Percentiles rank a stretch among this genome's conserved stretches.
Evolutionary conservation across 2,888 invertebrate genomes (phyloP).

Genomic region (Tinea trinotella): DNA sequence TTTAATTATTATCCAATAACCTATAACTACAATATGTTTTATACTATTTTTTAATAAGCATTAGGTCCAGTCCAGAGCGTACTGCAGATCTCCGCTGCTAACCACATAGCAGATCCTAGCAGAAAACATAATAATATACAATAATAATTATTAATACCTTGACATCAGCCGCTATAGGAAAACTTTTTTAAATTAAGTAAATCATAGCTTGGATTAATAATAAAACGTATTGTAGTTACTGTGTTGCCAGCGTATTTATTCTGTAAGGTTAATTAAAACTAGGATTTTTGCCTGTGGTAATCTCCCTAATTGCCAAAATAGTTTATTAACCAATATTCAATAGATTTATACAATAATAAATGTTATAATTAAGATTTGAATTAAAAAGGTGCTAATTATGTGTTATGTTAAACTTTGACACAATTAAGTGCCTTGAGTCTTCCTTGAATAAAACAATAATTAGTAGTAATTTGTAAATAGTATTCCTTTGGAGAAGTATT

Average conservation of each 20-base stretch:
- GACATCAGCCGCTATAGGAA: no score
- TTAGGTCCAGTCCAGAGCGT: no score
- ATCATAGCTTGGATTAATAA: no score
- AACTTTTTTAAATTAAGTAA: no score
- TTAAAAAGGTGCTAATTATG: slow-evolving; percentile 27
- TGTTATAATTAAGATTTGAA: slow-evolving; percentile 20
- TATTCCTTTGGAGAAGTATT: slow-evolving; percentile 44
- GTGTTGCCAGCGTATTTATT: slow-evolving; percentile 1
- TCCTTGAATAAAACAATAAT: slow-evolving; percentile 39
- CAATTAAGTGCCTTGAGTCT: slow-evolving; percentile 52
- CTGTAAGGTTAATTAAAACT: slow-evolving; percentile 14
- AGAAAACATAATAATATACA: no score
- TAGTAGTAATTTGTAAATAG: slow-evolving; percentile 22
- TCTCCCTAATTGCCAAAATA: slow-evolving; percentile 72
- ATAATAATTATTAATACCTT: no score
- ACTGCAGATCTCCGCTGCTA: no score
- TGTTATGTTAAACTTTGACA: not conserved
- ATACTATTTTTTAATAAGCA: no score
- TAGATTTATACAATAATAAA: not conserved
- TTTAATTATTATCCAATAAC: not conserved
- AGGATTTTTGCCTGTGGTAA: slow-evolving; percentile 48
- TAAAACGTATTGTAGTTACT: not conserved
- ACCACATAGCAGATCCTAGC: no score
- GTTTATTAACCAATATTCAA: slow-evolving; percentile 25
- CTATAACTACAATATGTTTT: not conserved